Base-by-base conservation (phyloP, 2,888 invertebrate genomes). In the Drosophila greeni region DNA sequence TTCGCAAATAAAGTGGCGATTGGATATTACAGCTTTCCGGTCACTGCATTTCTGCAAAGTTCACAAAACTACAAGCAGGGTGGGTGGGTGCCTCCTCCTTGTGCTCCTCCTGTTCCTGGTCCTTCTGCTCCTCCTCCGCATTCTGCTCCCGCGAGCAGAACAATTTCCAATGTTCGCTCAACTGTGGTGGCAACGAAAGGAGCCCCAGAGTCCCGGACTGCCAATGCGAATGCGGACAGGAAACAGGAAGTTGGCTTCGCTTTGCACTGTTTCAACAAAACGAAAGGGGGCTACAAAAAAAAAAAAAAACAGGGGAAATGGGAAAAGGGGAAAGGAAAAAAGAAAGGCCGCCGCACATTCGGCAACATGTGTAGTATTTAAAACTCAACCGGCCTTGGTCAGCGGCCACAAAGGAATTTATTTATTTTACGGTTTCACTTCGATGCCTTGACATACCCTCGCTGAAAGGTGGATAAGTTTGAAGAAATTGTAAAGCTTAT, bases 21-120 rank as follows among this genome's bases (percentile, higher is more conserved):
- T 79, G 77, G 82, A 82, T 80, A 83, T 83, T 83, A 83, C 81
- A 81, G 75, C 82, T 81, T 81, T 81, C 81, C 81, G 83, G 83
- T 83, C 81, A 81, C 75, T 83, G 79, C 74, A 82, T 81, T 81
- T 83, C 70, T 81, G 79, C 82, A 83, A 76, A 81, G 81, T 83
- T 81, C 81, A 79, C 73, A 70, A 72, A 78, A 73, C 73, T 75
- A 70, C 69, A 47, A n/a, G 14, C 45, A 18, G 57, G 36, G 18
- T 20, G n/a, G 29, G 20, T n/a, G 23, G 9, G 40, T 24, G 40
- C 8, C 7, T 29, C 29, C 43, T 12, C n/a, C 26, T 26, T 16
- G 5, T 16, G 1, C 16, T 8, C n/a, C 57, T 42, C 37, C 47
- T 23, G 34, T 39, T 20, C 14, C 7, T 29, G 18, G 26, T 12